Evolutionary conservation across 2,113 vertebrate species (phyloP), one percentile per base, ranked within the genome.

Genomic region (Asarcornis scutulata): DNA sequence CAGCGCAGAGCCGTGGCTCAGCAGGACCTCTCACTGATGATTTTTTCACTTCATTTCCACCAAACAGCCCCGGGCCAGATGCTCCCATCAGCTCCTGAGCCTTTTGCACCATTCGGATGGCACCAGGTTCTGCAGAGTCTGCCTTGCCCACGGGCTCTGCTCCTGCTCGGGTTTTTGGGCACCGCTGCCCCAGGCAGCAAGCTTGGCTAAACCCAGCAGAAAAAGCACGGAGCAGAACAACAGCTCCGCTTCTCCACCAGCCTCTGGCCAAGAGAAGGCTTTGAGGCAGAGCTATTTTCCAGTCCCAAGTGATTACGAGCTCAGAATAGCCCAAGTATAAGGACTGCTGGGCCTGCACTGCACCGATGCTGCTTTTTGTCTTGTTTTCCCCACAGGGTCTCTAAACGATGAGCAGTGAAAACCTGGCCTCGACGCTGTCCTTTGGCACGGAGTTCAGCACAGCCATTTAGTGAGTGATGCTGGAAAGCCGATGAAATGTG

Each of bases 381-480:
- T 76, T 60, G 12, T 76, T 84, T 67, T 63, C 46, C 84, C 68
- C 53, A 17, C 73, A 73, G n/a, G 23, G n/a, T 56, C 34, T 86
- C 75, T 34, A 38, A 75, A 91, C 40, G 78, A 53, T 25, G 46
- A 88, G 77, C 26, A 42, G 17, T 21, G 29, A 73, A 59, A 67
- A 71, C 46, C 36, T 0, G 0, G 55, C 72, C 87, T 40, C 31
- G 77, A 34, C 6, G 1, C 20, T 6, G 3, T 58, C 68, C 53
- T 85, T 67, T 59, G 87, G 84, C 82, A 88, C 67, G 72, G 56
- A 78, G 77, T 48, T 94, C 84, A 78, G 78, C 71, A 16, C 50
- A 73, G 46, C 50, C 52, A 38, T 38, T 86, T 38, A 69, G 46
- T 6, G 75, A 92, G 74, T 0, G 0, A 32, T 25, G 31, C 50